Conservation (phyloP, 1,140 invertebrate genomes). For the Drepana arcuata region DNA sequence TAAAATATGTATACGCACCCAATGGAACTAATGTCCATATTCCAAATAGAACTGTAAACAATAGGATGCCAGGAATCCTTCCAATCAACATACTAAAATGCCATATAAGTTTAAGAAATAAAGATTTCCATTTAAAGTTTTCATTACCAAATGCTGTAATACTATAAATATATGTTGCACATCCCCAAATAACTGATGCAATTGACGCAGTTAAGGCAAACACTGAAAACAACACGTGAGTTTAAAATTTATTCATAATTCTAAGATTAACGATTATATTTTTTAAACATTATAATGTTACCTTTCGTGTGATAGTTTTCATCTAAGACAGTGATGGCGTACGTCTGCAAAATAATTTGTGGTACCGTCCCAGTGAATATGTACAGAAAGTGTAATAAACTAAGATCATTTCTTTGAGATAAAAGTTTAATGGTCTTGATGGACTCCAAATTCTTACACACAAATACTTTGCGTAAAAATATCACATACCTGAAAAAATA, state of each 20-base stretch:
- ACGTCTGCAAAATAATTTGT: constrained; percentile 60
- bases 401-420: constrained; percentile 56
- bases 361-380: constrained; percentile 59
- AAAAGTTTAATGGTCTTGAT: constrained; percentile 47
- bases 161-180: constrained; percentile 56
- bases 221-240: constrained; percentile 33
- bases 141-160: constrained; percentile 35
- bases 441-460: constrained; percentile 53
- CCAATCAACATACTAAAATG: constrained; percentile 55
- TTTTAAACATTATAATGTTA: constrained; percentile 15
- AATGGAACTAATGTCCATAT: constrained; percentile 57
- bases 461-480: constrained; percentile 54
- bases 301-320: constrained; percentile 63
- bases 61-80: constrained; percentile 48
- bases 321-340: constrained; percentile 50
- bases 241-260: neutral
- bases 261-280: neutral
- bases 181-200: constrained; percentile 58
- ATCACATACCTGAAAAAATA: constrained; percentile 44
- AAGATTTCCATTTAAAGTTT: constrained; percentile 40
- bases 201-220: constrained; percentile 57
- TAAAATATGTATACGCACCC: constrained; percentile 27
- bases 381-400: constrained; percentile 57
- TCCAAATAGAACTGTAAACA: constrained; percentile 56
- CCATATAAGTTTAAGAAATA: constrained; percentile 46